Percentiles rank a stretch among this genome's conserved stretches.
Evolutionary conservation across 2,888 invertebrate species (phyloP).

Genomic region (Acholoe squamosa): DNA sequence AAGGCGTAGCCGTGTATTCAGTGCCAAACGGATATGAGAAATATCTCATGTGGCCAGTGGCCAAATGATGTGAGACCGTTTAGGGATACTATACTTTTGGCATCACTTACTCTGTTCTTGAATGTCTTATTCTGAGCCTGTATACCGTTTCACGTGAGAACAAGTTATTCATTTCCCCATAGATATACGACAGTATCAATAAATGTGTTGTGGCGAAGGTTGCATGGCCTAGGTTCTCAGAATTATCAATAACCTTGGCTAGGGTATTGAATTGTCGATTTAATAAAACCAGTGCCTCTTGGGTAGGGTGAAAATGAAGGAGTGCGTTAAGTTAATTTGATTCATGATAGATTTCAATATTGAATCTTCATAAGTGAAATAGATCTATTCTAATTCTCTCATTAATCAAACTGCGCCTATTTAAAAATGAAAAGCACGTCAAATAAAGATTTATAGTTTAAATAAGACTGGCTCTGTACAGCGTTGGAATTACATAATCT

Average conservation of each 20-base stretch:
- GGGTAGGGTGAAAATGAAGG: slow-evolving; percentile 6
- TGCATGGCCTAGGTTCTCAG: not conserved
- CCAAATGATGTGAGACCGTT: slow-evolving; percentile 35
- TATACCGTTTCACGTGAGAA: not conserved
- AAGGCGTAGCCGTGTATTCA: not conserved
- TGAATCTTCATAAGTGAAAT: slow-evolving; percentile 52
- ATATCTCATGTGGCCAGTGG: slow-evolving; percentile 26
- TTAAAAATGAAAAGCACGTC: slow-evolving; percentile 11
- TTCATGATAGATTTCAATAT: slow-evolving; percentile 42
- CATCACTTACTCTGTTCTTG: not conserved
- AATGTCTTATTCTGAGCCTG: not conserved
- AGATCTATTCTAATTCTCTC: slow-evolving; percentile 38
- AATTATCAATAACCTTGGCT: not conserved
- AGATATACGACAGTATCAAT: not conserved
- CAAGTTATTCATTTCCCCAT: not conserved
- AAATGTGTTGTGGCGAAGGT: not conserved
- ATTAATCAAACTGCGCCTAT: not conserved
- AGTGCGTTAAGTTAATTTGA: not conserved
- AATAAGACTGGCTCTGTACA: not conserved
- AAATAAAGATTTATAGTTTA: slow-evolving; percentile 35
- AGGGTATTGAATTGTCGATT: not conserved
- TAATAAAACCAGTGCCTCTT: not conserved
- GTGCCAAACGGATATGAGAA: slow-evolving; percentile 49
- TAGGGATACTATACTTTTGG: slow-evolving; percentile 1
- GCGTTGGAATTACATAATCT: not conserved